phyloP scores from a whole-genome alignment of 2,113 vertebrate species.

The Arvicanthis niloticus region DNA sequence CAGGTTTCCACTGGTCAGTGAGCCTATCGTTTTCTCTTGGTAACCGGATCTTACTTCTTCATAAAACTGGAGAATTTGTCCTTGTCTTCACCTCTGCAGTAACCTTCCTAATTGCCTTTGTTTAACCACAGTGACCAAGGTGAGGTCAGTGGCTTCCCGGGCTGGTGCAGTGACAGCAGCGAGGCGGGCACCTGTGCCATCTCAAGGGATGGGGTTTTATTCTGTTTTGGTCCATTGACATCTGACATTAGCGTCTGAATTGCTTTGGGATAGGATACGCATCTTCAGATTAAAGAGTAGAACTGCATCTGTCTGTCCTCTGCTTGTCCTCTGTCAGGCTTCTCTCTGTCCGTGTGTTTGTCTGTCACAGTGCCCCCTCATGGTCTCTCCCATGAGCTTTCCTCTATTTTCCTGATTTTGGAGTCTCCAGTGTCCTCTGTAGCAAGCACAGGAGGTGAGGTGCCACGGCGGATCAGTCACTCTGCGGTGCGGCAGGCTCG shows the following conservation, averaged over 20 bases:
- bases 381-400: neutral
- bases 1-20: neutral
- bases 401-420: neutral
- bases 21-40: conserved; percentile 28
- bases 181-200: rapidly evolving
- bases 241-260: neutral
- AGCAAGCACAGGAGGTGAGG: neutral
- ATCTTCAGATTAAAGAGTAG: neutral
- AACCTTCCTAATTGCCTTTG: neutral
- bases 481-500: neutral
- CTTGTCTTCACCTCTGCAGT: conserved; percentile 35
- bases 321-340: neutral
- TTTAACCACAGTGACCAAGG: neutral
- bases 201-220: rapidly evolving
- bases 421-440: neutral
- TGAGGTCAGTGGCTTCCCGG: neutral
- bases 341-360: neutral
- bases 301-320: neutral
- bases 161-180: neutral
- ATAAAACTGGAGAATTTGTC: neutral
- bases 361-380: too few species aligned
- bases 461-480: rapidly evolving
- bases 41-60: conserved; percentile 37
- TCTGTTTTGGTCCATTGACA: neutral
- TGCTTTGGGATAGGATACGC: neutral